A percentile compares a stretch with the other conserved stretches of the same genome.
Conservation (phyloP, 2,797 vertebrate species). For the Poeciliopsis infans region DNA sequence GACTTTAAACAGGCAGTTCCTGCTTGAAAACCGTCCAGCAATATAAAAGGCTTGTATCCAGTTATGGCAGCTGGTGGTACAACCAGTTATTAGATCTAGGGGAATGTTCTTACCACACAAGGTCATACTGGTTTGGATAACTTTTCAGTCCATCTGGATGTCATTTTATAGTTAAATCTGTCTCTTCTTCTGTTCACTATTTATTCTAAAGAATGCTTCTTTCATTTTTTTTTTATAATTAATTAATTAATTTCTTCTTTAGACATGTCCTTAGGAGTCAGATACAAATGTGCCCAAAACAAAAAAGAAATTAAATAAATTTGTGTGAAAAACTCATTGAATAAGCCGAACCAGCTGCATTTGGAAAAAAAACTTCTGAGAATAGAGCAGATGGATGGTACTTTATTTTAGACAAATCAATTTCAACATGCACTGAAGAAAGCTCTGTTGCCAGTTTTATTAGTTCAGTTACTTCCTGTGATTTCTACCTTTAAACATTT, state of each 20-base stretch:
- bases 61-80: not conserved
- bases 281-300: not conserved
- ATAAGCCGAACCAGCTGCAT: conserved; percentile 6
- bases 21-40: not conserved
- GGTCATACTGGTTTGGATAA: not conserved
- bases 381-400: not conserved
- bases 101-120: not conserved
- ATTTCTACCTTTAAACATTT: not conserved
- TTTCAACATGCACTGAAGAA: not conserved
- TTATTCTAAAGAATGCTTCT: not conserved
- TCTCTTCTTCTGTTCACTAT: not conserved
- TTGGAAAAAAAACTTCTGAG: not conserved
- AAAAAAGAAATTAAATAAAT: not conserved
- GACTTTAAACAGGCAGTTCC: not conserved
- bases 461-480: not conserved
- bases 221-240: not conserved
- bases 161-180: not conserved
- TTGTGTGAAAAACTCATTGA: conserved; percentile 7
- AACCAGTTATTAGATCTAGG: not conserved
- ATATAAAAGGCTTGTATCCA: not conserved
- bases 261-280: no score
- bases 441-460: not conserved
- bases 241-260: not conserved
- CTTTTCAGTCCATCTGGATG: not conserved
- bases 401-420: not conserved